Evolutionary conservation across 2,113 vertebrate species (phyloP).

Genomic region (Kryptolebias marmoratus): DNA sequence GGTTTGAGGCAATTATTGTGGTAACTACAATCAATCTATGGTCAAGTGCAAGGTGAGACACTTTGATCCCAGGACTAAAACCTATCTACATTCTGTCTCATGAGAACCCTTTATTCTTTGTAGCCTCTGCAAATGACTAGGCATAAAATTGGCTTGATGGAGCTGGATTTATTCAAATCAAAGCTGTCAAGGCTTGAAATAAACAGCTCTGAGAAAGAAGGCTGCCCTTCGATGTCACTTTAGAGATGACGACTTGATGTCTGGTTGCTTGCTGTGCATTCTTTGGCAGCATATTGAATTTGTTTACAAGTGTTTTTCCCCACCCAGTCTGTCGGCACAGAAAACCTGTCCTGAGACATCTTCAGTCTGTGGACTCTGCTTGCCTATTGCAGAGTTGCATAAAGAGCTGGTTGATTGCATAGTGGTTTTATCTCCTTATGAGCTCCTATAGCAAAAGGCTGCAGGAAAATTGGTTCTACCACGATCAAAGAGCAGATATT

Average conservation of each 20-base stretch:
- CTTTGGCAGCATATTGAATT: constrained; percentile 38
- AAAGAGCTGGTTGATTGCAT: constrained; percentile 71
- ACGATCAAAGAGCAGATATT: constrained; percentile 71
- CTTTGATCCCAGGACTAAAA: constrained; percentile 68
- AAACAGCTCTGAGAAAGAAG: constrained; percentile 47
- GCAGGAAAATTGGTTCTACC: constrained; percentile 76
- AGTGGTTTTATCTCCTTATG: constrained; percentile 78
- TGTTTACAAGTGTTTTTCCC: constrained; percentile 59
- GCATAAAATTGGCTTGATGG: constrained; percentile 69
- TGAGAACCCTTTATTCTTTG: constrained; percentile 42
- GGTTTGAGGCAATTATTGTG: constrained; percentile 73
- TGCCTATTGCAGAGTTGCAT: constrained; percentile 62
- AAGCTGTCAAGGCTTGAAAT: constrained; percentile 48
- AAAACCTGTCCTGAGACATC: constrained; percentile 47
- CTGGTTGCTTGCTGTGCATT: constrained; percentile 34
- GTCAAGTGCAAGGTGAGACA: constrained; percentile 62
- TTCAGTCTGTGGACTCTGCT: constrained; percentile 53
- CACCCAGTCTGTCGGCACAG: constrained; percentile 10
- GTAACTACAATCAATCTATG: constrained; percentile 65
- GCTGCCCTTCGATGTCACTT: constrained; percentile 41
- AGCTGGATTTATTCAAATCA: constrained; percentile 70
- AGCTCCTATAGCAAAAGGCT: constrained; percentile 69
- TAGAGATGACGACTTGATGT: constrained; percentile 58
- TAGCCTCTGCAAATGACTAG: constrained; percentile 63
- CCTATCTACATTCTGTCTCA: constrained; percentile 47